Percentiles rank a stretch among this genome's conserved stretches.
phyloP scores from a whole-genome alignment of 92 coral and sea anemone genomes.

The Umimayanthus kanabou region DNA sequence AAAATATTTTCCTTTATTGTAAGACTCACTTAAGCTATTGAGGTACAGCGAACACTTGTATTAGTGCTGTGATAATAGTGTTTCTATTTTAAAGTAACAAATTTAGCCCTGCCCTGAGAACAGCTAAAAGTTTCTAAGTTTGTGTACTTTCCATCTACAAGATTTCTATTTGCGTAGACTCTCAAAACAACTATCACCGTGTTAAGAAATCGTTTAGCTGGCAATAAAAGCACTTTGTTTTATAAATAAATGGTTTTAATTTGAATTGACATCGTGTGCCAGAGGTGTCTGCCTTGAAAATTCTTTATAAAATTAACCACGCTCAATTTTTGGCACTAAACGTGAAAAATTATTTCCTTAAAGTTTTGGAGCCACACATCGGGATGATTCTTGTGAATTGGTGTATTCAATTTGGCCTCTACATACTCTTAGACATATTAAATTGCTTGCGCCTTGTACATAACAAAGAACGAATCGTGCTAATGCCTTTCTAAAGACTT shows the following conservation, averaged over 20 bases:
- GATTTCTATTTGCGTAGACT: slow-evolving; percentile 19
- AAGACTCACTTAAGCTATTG: slow-evolving; percentile 7
- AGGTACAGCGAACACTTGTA: background rate
- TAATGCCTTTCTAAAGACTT: background rate
- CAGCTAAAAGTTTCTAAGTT: background rate
- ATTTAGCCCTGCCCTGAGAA: background rate
- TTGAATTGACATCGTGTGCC: slow-evolving; percentile 44
- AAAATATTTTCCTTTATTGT: slow-evolving; percentile 9
- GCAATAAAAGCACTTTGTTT: slow-evolving; percentile 65
- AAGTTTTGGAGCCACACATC: background rate
- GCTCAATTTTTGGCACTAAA: slow-evolving; percentile 13
- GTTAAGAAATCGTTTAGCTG: slow-evolving; percentile 54
- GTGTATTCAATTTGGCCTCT: background rate
- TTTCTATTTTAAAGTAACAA: background rate
- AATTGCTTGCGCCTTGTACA: background rate
- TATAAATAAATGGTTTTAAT: slow-evolving; percentile 50
- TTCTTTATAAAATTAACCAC: background rate
- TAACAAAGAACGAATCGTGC: slow-evolving; percentile 2
- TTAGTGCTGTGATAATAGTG: background rate
- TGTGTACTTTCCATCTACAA: background rate
- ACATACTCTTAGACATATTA: background rate
- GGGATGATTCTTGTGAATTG: background rate
- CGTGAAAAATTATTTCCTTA: background rate
- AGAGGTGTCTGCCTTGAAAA: slow-evolving; percentile 16
- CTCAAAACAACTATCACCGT: slow-evolving; percentile 29